Conservation (phyloP, 2,888 invertebrate genomes). For the Perizoma flavofasciatum region DNA sequence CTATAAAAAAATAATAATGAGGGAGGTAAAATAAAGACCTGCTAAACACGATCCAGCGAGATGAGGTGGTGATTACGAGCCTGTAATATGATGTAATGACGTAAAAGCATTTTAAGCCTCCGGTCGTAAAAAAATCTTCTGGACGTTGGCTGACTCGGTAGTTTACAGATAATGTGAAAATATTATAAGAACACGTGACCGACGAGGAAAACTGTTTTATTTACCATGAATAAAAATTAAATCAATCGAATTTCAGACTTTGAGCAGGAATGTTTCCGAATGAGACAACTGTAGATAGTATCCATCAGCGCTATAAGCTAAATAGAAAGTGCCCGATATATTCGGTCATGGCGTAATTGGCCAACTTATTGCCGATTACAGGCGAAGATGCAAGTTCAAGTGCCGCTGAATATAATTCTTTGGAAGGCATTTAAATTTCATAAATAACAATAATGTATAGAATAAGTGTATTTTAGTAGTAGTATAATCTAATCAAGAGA, state of each 20-base stretch:
- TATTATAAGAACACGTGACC: constrained; percentile 23
- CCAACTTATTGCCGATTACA: no score
- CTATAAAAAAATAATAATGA: constrained; percentile 27
- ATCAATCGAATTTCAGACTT: no score
- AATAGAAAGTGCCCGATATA: no score
- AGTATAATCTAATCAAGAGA: constrained; percentile 53
- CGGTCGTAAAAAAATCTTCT: constrained; percentile 38
- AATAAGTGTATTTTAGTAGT: constrained; percentile 31
- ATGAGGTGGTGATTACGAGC: constrained; percentile 51
- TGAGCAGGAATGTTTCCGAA: no score
- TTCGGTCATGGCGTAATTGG: no score
- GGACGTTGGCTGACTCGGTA: constrained; percentile 38
- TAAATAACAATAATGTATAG: no score
- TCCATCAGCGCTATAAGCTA: no score
- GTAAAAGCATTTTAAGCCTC: constrained; percentile 57
- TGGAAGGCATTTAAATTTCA: no score
- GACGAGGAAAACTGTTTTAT: constrained; percentile 27
- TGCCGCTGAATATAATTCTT: no score
- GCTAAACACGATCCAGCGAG: constrained; percentile 48
- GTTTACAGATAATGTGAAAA: constrained; percentile 38
- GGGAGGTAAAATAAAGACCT: constrained; percentile 43
- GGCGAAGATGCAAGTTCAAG: no score
- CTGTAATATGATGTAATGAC: constrained; percentile 56
- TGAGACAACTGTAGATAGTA: no score
- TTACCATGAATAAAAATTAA: no score